Base-by-base conservation (phyloP, 1,140 invertebrate genomes). In the Tetramorium parvispinum region DNA sequence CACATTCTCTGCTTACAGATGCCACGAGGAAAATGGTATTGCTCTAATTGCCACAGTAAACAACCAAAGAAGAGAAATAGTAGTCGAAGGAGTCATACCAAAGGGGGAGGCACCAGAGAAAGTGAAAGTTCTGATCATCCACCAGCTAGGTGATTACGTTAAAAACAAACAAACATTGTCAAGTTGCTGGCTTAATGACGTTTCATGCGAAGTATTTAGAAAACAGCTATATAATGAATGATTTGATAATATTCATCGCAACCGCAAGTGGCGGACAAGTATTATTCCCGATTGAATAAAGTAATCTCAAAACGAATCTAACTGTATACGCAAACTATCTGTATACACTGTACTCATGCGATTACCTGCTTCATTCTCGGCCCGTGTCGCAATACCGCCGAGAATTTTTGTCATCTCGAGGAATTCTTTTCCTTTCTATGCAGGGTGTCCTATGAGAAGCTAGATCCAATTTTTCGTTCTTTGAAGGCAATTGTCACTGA, bases 11-110 rank as follows among this genome's bases (percentile, higher is more conserved):
- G 46, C 55, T 90, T 90, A 21, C 91, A 97, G 97, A 96, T 97
- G 88, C 98, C 98, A 37, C 96, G 98, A 81, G 98, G 97, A 66
- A 98, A 98, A 94, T 98, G 98, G 98, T 98, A 98, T 93, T 98
- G 98, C 94, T 96, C 97, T 8, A 97, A 97, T 88, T 98, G 98
- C 94, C 96, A 97, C 88, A 96, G 97, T 46, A 98, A 98, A 86
- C 97, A 97, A 90, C 97, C 97, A 89, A 97, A 97, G 93, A 97
- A 97, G 92, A 96, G 96, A 70, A 95, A 96, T 91, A 95, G 94
- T 93, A 96, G 95, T 92, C 94, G 95, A 90, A 95, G 95, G 78
- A 96, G 95, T 94, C 94, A 94, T 86, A 95, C 93, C 86, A 94
- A 94, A 93, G 93, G 94, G 82, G 92, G 91, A 78, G 91, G 89